Evolutionary conservation across 2,797 vertebrate species (phyloP).

Genomic region (Chelon labrosus): DNA sequence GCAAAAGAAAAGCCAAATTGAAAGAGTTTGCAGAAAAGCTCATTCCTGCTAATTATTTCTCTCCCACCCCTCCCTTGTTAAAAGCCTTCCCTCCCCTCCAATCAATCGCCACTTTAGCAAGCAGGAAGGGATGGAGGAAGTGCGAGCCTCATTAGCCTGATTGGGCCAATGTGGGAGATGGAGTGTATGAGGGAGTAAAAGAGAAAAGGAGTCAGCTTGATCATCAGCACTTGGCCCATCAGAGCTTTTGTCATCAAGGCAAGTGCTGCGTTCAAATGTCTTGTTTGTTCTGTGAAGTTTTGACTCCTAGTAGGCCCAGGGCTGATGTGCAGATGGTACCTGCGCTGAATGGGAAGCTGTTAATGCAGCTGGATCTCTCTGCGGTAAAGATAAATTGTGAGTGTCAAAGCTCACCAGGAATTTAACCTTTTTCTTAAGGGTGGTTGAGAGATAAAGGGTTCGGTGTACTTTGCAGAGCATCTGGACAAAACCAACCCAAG

Average conservation of each 20-base stretch:
- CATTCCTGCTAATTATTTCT: conserved; percentile 86
- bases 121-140: conserved; percentile 81
- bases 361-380: neutral
- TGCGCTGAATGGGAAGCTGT: conserved; percentile 5
- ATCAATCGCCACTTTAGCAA: conserved; percentile 87
- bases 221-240: conserved; percentile 79
- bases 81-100: conserved; percentile 86
- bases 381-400: neutral
- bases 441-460: neutral
- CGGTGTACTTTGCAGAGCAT: neutral
- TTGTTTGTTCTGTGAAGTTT: conserved; percentile 39
- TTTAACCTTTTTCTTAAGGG: neutral
- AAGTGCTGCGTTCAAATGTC: conserved; percentile 49
- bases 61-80: conserved; percentile 83
- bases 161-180: conserved; percentile 78
- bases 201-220: conserved; percentile 79
- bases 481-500: neutral
- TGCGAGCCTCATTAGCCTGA: conserved; percentile 83
- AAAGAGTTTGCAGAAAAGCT: conserved; percentile 84
- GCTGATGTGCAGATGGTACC: conserved; percentile 33
- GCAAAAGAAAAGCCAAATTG: conserved; percentile 72
- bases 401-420: neutral
- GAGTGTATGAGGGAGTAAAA: conserved; percentile 67
- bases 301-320: conserved; percentile 8
- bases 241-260: conserved; percentile 63